A percentile compares a stretch with the other conserved stretches of the same genome.
These are phyloP conservation scores for Amblyopsis hoosieri DNA, from an alignment of 2,797 vertebrate genomes.

Conservation along the genomic window DNA sequence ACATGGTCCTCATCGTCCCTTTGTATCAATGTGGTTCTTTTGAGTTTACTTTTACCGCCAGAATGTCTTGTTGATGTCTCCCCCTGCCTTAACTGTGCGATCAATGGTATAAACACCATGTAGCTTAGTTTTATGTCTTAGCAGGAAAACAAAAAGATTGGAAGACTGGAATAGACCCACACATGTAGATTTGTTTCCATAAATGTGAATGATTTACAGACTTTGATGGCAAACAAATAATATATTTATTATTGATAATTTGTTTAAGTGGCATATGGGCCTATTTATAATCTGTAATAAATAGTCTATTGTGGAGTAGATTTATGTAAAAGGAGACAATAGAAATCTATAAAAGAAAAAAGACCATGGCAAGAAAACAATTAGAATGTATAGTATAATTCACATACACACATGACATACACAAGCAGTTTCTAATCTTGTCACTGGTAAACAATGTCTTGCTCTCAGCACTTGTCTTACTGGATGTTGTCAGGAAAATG, in stretches of 20 bases:
- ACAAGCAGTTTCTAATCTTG: constrained; percentile 24
- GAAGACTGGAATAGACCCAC: constrained; percentile 43
- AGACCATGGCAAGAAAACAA: neutral
- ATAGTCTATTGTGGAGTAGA: neutral
- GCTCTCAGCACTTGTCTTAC: constrained; percentile 22
- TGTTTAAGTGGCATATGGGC: neutral
- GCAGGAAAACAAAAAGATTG: constrained; percentile 27
- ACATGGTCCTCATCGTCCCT: constrained; percentile 21
- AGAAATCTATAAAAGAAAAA: neutral
- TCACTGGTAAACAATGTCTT: constrained; percentile 34
- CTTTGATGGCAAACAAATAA: constrained; percentile 23
- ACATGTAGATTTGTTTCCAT: constrained; percentile 42
- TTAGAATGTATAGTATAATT: neutral
- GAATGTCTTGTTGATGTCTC: constrained; percentile 22
- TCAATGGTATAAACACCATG: constrained; percentile 42
- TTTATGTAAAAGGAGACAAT: neutral
- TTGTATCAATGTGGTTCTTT: constrained; percentile 32
- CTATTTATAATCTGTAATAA: neutral
- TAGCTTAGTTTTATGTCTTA: constrained; percentile 44
- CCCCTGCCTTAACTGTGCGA: constrained; percentile 7
- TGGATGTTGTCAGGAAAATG: constrained; percentile 21
- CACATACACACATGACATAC: neutral
- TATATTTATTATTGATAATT: neutral
- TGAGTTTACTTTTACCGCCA: constrained; percentile 24
- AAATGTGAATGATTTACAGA: constrained; percentile 44